Percentiles rank a stretch among this genome's conserved stretches.
Evolutionary conservation across 2,113 vertebrate genomes (phyloP).

Genomic region (Panthera uncia): DNA sequence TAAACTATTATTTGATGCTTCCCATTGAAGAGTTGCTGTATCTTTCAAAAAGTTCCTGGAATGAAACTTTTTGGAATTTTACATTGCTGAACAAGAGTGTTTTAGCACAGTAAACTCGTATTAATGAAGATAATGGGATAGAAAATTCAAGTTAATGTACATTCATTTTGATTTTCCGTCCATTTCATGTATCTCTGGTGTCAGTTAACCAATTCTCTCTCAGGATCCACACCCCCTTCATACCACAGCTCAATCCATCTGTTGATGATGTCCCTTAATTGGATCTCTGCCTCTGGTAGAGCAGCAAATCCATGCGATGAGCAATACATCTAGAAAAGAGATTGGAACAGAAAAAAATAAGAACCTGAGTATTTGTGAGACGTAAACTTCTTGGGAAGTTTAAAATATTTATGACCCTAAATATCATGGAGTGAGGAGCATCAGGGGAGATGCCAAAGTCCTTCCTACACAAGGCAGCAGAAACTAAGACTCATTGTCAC

Average conservation of each 20-base stretch:
- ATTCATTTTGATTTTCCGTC: not conserved
- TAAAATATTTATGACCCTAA: not conserved
- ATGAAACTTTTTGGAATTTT: not conserved
- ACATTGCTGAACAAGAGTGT: not conserved
- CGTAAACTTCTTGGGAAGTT: not conserved
- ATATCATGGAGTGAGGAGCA: fast-evolving
- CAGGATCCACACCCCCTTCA: not conserved
- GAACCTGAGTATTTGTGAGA: not conserved
- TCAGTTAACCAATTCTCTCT: not conserved
- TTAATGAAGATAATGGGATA: not conserved
- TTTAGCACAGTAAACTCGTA: not conserved
- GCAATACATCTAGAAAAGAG: not conserved
- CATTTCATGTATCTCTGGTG: not conserved
- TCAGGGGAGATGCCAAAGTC: not conserved
- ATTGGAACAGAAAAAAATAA: not conserved
- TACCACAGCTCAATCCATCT: not conserved
- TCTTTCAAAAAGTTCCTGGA: not conserved
- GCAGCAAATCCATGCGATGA: not conserved
- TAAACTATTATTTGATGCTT: not conserved
- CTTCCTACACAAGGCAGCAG: not conserved
- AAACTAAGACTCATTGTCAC: not conserved
- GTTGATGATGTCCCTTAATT: not conserved
- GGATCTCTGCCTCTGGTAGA: not conserved
- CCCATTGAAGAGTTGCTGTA: not conserved
- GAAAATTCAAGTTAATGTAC: not conserved